Base-by-base conservation (phyloP, 2,888 invertebrate species). In the Protonemura montana region DNA sequence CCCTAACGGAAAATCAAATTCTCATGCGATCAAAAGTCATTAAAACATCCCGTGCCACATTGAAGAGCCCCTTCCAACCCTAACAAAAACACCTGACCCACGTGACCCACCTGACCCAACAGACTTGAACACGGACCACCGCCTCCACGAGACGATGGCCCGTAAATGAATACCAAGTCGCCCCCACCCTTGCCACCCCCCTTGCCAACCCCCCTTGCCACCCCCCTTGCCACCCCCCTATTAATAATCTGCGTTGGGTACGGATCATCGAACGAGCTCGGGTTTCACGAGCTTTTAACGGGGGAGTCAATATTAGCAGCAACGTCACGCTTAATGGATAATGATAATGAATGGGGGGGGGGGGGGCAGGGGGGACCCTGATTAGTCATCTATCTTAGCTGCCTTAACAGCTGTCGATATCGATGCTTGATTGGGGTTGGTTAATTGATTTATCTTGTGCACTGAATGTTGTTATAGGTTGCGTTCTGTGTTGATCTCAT, bases 291-390 rank as follows among this genome's bases (percentile, higher is more conserved):
- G 85, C 86, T 87, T 87, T 87, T 87, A 87, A 85, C 84, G 59
- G 59, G 27, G 78, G 86, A 78, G 86, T 87, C 86, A 87, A 87
- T 87, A 87, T 87, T 87, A 87, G 85, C 82, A n/a, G 25, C 59
- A 27, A 59, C 76, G 86, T 85, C 86, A 42, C 41, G 86, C 83
- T 80, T 87, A 87, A 87, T 87, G 87, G 87, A 87, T 86, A 83
- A 87, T 87, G 87, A 87, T 76, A 86, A 87, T 87, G 87, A 87
- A 87, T 87, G 87, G 85, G 86, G 87, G 83, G 80, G 59, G 59
- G 13, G 21, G 59, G 3, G 13, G 21, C 1, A 21, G 3, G 59
- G 87, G 86, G 83, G 5, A 35, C 35, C 59, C 59, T 85, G 82
- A 30, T 87, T 85, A 42, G 84, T n/a, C n/a, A n/a, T n/a, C n/a